Evolutionary conservation across 2,113 vertebrate species (phyloP), one percentile per base, ranked within the genome.

Genomic region (Martes martes): DNA sequence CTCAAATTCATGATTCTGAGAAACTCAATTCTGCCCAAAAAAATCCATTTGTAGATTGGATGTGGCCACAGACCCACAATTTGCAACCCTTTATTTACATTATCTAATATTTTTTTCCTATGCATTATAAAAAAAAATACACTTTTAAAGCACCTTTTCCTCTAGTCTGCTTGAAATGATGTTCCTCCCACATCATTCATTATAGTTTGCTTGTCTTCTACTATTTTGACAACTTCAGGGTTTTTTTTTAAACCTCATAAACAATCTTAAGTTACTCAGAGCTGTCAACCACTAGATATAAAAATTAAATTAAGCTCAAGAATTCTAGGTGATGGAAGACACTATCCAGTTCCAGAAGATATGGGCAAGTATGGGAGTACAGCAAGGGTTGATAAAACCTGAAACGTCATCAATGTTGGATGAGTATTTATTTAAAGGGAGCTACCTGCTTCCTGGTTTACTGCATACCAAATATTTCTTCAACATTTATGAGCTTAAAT

Each of bases 391-490:
- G 96, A 96, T 97, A 97, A 96, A 94, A 78, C 81, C 95, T 88
- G 94, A 93, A 94, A 88, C 88, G 52, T 95, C 88, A 33, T 74
- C 76, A 78, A 1, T 61, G 47, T 79, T 78, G 39, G 94, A 73
- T 79, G 90, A 92, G 39, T 92, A 88, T 96, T 97, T 96, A 78
- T 83, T 96, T 97, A 96, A 94, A 91, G 96, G 94, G 94, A 95
- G 97, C 97, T 98, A 97, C 97, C 97, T 97, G 91, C 96, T 98
- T 98, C 97, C 95, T 96, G 96, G 71, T 94, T 91, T 88, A 93
- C 91, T 73, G 74, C 97, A 98, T 97, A 97, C 96, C 96, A 97
- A 98, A 95, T 96, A 97, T 97, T 97, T 98, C 98, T 97, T 96
- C 81, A 97, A 95, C 92, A 73, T 98, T 96, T 98, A 97, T 97